These are phyloP conservation scores for Diaprepes abbreviatus DNA, from an alignment of 2,888 invertebrate genomes.

Conservation along the genomic window DNA sequence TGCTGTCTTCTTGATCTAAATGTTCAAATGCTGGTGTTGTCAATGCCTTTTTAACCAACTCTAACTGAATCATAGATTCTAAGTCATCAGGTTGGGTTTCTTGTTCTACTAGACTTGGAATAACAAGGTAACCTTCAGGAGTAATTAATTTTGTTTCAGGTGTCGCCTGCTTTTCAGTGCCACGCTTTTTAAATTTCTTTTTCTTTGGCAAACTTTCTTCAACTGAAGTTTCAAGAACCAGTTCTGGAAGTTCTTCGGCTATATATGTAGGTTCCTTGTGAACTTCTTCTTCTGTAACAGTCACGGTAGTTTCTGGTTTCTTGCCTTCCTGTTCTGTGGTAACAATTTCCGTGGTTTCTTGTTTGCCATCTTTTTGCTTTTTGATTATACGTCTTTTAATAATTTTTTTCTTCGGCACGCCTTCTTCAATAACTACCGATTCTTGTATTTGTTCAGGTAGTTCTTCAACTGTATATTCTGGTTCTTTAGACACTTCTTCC, in stretches of 20 bases:
- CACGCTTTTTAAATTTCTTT: constrained; percentile 59
- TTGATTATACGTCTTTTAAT: constrained; percentile 66
- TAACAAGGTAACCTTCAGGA: too few relatives aligned
- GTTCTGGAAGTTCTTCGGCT: constrained; percentile 55
- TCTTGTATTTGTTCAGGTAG: constrained; percentile 53
- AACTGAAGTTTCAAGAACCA: constrained; percentile 56
- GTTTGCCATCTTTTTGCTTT: constrained; percentile 65
- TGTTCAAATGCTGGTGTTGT: too few relatives aligned
- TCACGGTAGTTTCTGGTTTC: constrained; percentile 56
- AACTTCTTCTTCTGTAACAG: constrained; percentile 55
- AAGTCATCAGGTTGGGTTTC: too few relatives aligned
- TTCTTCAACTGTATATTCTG: constrained; percentile 56
- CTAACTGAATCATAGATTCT: too few relatives aligned
- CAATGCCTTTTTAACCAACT: too few relatives aligned
- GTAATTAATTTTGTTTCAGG: too few relatives aligned
- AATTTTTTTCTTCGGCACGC: constrained; percentile 53
- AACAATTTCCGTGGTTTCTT: constrained; percentile 57
- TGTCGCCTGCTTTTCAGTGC: constrained; percentile 69
- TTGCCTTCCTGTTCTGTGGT: constrained; percentile 59
- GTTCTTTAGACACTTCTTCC: constrained; percentile 56
- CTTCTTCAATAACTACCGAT: constrained; percentile 55
- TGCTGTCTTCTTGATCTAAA: too few relatives aligned
- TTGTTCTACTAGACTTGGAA: too few relatives aligned
- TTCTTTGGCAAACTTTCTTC: constrained; percentile 63
- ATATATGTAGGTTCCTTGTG: constrained; percentile 55